Percentiles rank a stretch among this genome's conserved stretches.
Evolutionary conservation across 2,888 invertebrate genomes (phyloP).

Genomic region (Pyrrhia umbra): DNA sequence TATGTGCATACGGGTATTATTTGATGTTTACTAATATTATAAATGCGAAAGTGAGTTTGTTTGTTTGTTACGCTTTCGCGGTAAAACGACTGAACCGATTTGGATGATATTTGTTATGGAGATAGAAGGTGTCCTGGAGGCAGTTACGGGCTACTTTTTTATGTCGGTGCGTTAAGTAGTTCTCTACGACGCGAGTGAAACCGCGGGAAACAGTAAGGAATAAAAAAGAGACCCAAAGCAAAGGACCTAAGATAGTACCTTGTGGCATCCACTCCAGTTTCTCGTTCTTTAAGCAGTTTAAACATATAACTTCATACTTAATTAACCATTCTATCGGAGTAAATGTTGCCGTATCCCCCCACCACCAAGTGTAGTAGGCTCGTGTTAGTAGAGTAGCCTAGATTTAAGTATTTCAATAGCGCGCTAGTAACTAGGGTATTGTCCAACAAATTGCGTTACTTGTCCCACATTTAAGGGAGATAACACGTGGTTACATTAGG

Average conservation of each 20-base stretch:
- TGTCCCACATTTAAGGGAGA: slow-evolving; percentile 40
- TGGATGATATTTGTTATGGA: no score
- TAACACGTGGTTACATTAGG: slow-evolving; percentile 30
- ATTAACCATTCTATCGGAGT: slow-evolving; percentile 19
- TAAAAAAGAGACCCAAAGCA: neutral
- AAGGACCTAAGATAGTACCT: slow-evolving; percentile 4
- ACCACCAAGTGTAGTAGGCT: slow-evolving; percentile 11
- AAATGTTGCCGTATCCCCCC: slow-evolving; percentile 11
- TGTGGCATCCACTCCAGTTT: neutral
- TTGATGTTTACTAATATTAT: no score
- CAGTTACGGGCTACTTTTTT: no score
- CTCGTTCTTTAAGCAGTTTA: neutral
- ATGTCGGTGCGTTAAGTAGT: no score
- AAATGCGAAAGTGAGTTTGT: no score
- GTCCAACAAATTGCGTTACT: slow-evolving; percentile 47
- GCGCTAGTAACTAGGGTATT: slow-evolving; percentile 29
- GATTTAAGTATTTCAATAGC: slow-evolving; percentile 48
- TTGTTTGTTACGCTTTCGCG: no score
- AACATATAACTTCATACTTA: neutral
- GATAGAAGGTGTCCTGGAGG: no score
- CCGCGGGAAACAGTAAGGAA: no score
- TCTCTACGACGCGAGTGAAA: no score
- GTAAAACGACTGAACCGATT: no score
- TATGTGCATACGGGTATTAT: no score
- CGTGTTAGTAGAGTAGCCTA: slow-evolving; percentile 26